Evolutionary conservation across 2,797 vertebrate species (phyloP), one percentile per base, ranked within the genome.

Genomic region (Tragelaphus oryx): DNA sequence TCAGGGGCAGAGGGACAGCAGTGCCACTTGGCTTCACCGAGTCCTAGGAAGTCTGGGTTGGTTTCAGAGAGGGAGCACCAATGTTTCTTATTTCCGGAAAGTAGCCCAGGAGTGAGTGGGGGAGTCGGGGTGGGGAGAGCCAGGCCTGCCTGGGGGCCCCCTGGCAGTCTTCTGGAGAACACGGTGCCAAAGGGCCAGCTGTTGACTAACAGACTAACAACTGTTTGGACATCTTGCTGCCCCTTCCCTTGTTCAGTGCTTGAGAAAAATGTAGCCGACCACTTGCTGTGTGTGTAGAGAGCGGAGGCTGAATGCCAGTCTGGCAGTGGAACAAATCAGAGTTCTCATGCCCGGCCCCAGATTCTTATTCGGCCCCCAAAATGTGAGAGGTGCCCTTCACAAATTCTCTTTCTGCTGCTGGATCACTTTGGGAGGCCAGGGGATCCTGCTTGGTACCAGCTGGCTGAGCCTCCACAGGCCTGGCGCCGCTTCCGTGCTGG

Each of bases 251-350:
- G 46, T 50, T 52, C 4, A 37, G 62, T 48, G 54, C 81, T 87
- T 41, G 90, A 91, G 93, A 93, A 93, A 60, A 93, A 76, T 82
- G 65, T 81, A 78, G 54, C 82, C 28, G 54, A 55, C 84, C 89
- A 17, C 86, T 89, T 62, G 85, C 50, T 84, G 11, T 65, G 33
- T 59, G 79, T 96, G 81, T 85, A 2, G 50, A 16, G 71, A 91
- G 79, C 65, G 24, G 44, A 81, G 82, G 71, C 75, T 9, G 26
- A 57, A 87, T 16, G 81, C 91, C 80, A 88, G 1, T 22, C 55
- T 48, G 75, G 71, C 95, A 74, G 60, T 22, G 17, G 8, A 41
- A 59, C 57, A 44, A 16, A 14, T 74, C 44, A 55, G 82, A 86
- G n/a, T 68, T 89, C 76, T 80, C 9, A 59, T 37, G 28, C 85